Percentiles rank a stretch among this genome's conserved stretches.
phyloP scores from a whole-genome alignment of 1,140 invertebrate species.

The Diabrotica undecimpunctata region DNA sequence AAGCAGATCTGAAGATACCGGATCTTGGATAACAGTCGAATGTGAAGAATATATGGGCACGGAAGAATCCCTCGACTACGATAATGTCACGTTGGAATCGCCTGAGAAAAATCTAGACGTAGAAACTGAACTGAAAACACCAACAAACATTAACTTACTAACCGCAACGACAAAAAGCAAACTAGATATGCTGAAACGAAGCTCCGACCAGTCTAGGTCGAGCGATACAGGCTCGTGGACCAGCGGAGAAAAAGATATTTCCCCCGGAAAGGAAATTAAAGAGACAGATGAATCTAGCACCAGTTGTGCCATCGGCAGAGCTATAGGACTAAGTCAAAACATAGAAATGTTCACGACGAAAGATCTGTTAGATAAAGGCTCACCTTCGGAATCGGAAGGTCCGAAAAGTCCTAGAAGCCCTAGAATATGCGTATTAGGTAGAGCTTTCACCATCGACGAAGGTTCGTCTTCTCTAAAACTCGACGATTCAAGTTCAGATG shows the following conservation, averaged over 20 bases:
- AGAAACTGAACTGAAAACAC: constrained; percentile 44
- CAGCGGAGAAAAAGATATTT: constrained; percentile 54
- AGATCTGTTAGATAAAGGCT: constrained; percentile 42
- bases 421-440: constrained; percentile 42
- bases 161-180: constrained; percentile 48
- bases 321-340: constrained; percentile 70
- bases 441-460: constrained; percentile 47
- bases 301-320: constrained; percentile 72
- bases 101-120: constrained; percentile 46
- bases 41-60: constrained; percentile 59
- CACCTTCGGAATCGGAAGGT: constrained; percentile 39
- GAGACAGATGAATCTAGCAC: constrained; percentile 74
- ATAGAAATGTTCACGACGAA: constrained; percentile 54
- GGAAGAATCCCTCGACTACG: constrained; percentile 50
- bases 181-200: constrained; percentile 55
- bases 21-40: constrained; percentile 58
- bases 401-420: constrained; percentile 44
- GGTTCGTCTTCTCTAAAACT: constrained; percentile 33
- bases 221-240: constrained; percentile 59
- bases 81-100: constrained; percentile 40
- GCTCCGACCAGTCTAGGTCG: constrained; percentile 61
- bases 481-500: constrained; percentile 44
- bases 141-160: constrained; percentile 43
- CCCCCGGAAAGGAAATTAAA: constrained; percentile 49
- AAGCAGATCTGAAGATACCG: constrained; percentile 59